phyloP scores from a whole-genome alignment of 2,113 vertebrate genomes.

The Toxostoma redivivum region DNA sequence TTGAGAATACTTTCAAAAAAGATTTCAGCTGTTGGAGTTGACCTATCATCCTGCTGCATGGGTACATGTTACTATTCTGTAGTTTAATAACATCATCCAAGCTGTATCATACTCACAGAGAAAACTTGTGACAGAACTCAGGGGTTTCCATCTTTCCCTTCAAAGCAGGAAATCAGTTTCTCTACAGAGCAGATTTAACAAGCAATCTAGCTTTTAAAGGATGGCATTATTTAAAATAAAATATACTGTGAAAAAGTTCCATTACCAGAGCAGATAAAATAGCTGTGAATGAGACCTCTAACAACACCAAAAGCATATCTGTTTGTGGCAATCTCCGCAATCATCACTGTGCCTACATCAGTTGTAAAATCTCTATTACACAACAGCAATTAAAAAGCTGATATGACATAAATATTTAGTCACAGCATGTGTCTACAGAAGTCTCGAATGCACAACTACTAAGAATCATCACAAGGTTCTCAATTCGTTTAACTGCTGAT shows the following conservation, averaged over 20 bases:
- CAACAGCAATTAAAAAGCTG: constrained; percentile 26
- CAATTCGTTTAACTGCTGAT: neutral
- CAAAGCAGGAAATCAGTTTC: neutral
- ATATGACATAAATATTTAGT: constrained; percentile 13
- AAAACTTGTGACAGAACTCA: neutral
- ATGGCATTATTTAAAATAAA: neutral
- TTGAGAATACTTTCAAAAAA: neutral
- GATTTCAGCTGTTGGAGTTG: neutral
- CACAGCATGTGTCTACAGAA: neutral
- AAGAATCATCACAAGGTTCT: neutral
- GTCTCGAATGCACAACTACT: neutral
- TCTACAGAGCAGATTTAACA: neutral
- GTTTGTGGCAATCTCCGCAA: neutral
- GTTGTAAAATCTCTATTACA: constrained; percentile 8
- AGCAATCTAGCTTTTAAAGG: neutral
- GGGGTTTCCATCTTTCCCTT: neutral
- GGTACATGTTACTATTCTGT: neutral
- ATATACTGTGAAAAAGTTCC: neutral
- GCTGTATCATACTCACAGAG: neutral
- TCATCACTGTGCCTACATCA: neutral
- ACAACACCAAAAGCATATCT: neutral
- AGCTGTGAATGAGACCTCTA: neutral
- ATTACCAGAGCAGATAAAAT: neutral
- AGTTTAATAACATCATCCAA: neutral
- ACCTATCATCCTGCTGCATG: neutral